Evolutionary conservation across 2,797 vertebrate genomes (phyloP), one percentile per base, ranked within the genome.

Genomic region (Myripristis murdjan): DNA sequence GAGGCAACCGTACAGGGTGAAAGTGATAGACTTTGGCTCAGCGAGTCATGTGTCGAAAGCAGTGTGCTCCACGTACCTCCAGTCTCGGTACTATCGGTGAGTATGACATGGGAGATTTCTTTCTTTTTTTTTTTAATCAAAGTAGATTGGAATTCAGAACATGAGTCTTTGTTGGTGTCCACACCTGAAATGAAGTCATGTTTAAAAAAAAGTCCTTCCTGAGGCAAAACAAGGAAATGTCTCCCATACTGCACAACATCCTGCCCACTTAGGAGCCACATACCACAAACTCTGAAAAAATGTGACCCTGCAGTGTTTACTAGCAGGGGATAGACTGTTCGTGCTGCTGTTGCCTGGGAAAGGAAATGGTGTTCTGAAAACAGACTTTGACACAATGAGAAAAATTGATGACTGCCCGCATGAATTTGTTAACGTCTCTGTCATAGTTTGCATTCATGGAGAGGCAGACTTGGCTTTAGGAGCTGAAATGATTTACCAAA

Each of bases 31-130:
- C 93, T 99, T 99, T 81, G 98, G 98, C 83, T 99, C 98, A 39
- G 98, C 98, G 90, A 99, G 97, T 93, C 98, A 99, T 6, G 97
- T 99, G 83, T 99, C 98, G 92, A 99, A 99, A 95, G 98, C 98
- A 54, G 97, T 99, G 83, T 99, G 98, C 92, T 99, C 98, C 57
- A 99, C 98, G 22, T 99, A 99, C 80, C 96, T 99, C 79, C 98
- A 99, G 82, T 99, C 98, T 80, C 97, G 98, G 82, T 99, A 99
- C 95, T 99, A 99, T 91, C 99, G 98, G 98, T 99, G 93, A 96
- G 89, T 89, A 81, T 75, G 76, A 77, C 48, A 44, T 61, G 20
- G 1, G 5, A 33, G 60, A 4, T 20, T 0, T 1, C 7, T n/a
- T 69, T 16, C 37, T 37, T 37, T 1, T 37, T 37, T 37, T 37